Conservation (phyloP, 2,797 vertebrate species). For the Lophius americanus region DNA sequence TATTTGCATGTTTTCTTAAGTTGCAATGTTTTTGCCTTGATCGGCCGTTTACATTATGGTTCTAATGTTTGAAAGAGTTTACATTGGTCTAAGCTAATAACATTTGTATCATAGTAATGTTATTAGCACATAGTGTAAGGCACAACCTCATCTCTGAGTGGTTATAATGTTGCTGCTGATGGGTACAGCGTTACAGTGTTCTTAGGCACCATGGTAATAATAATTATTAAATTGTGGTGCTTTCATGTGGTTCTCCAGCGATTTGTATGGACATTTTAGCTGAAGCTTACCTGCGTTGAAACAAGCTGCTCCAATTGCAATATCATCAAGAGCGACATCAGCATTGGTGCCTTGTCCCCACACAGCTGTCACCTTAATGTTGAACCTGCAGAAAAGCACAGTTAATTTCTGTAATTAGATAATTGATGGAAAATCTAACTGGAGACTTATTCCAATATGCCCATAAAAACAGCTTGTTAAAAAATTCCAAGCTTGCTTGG, state of each 20-base stretch:
- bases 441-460: background rate
- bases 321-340: constrained; percentile 87
- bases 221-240: background rate
- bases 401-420: background rate
- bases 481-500: too few relatives aligned
- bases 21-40: too few relatives aligned
- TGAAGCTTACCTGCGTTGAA: constrained; percentile 80
- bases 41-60: too few relatives aligned
- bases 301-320: constrained; percentile 86
- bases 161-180: too few relatives aligned
- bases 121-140: too few relatives aligned
- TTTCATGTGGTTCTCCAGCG: background rate
- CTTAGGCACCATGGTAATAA: background rate
- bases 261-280: background rate
- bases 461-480: background rate
- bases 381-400: constrained; percentile 81
- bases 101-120: too few relatives aligned
- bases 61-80: too few relatives aligned
- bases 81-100: too few relatives aligned
- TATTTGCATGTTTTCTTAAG: too few relatives aligned
- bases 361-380: constrained; percentile 80
- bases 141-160: too few relatives aligned
- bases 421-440: background rate
- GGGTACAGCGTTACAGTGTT: too few relatives aligned
- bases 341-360: constrained; percentile 86